phyloP scores from a whole-genome alignment of 1,140 invertebrate genomes.

The Chymomyza costata region DNA sequence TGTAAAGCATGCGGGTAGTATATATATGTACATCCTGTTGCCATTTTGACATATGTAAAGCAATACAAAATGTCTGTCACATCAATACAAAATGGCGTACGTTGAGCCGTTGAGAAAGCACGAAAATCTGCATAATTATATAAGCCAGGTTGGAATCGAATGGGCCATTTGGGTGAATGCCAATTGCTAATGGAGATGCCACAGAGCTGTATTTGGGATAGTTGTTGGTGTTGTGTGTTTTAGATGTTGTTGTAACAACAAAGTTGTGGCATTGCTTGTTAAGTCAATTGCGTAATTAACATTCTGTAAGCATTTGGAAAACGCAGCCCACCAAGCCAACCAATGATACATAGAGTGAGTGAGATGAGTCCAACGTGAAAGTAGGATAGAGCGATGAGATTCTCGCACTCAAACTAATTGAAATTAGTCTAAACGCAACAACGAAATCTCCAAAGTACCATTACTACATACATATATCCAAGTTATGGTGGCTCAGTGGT shows the following conservation, averaged over 20 bases:
- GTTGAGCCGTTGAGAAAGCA: neutral
- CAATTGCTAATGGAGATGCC: conserved; percentile 3
- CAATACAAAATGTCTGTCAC: too few species aligned
- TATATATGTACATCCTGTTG: too few species aligned
- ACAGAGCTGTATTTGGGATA: conserved; percentile 1
- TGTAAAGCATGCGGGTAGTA: too few species aligned
- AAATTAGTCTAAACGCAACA: conserved; percentile 25
- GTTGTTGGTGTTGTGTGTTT: conserved; percentile 13
- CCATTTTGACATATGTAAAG: too few species aligned
- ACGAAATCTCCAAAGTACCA: conserved; percentile 10
- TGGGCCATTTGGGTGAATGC: conserved; percentile 9
- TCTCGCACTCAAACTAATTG: conserved; percentile 29
- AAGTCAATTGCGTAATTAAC: conserved; percentile 69
- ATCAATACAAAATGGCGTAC: too few species aligned
- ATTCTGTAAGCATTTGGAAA: conserved; percentile 30
- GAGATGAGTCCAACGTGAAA: too few species aligned
- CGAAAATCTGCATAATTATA: conserved; percentile 29
- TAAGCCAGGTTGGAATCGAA: too few species aligned
- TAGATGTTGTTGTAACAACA: conserved; percentile 23
- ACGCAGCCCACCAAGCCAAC: neutral
- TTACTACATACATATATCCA: too few species aligned
- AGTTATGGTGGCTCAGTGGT: conserved; percentile 1
- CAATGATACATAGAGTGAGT: neutral
- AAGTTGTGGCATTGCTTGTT: conserved; percentile 37
- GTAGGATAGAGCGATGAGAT: too few species aligned